phyloP scores from a whole-genome alignment of 1,140 invertebrate genomes.

The Myzus persicae region DNA sequence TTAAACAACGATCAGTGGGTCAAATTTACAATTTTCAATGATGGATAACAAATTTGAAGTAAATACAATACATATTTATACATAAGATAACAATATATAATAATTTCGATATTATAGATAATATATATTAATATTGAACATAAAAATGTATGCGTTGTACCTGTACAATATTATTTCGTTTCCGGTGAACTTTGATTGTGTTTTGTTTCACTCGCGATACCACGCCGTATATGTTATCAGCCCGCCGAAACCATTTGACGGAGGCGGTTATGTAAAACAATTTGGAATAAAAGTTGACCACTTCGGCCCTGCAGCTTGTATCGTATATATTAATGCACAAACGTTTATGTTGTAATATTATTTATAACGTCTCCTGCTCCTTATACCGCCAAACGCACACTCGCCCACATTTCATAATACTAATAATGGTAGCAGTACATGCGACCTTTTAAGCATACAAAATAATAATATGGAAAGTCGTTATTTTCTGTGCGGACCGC shows the following conservation, averaged over 20 bases:
- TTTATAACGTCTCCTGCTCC: neutral
- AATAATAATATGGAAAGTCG: neutral
- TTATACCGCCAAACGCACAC: no score
- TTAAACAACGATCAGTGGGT: no score
- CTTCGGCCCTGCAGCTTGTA: neutral
- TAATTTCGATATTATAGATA: neutral
- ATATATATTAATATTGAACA: no score
- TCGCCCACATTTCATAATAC: neutral
- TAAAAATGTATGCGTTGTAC: neutral
- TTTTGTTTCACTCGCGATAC: neutral
- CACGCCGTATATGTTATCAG: neutral
- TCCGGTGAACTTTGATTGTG: neutral
- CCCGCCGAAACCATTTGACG: neutral
- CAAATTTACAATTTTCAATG: no score
- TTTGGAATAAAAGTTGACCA: neutral
- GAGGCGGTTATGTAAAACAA: neutral
- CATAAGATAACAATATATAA: no score
- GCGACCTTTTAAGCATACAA: neutral
- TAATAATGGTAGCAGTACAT: neutral
- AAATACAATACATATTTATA: no score
- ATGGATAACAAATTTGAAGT: no score
- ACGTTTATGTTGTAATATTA: neutral
- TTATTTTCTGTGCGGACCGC: slow-evolving; percentile 24
- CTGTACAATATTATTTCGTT: neutral
- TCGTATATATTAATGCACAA: neutral